phyloP scores from a whole-genome alignment of 1,140 invertebrate genomes.

The Zaprionus taronus region DNA sequence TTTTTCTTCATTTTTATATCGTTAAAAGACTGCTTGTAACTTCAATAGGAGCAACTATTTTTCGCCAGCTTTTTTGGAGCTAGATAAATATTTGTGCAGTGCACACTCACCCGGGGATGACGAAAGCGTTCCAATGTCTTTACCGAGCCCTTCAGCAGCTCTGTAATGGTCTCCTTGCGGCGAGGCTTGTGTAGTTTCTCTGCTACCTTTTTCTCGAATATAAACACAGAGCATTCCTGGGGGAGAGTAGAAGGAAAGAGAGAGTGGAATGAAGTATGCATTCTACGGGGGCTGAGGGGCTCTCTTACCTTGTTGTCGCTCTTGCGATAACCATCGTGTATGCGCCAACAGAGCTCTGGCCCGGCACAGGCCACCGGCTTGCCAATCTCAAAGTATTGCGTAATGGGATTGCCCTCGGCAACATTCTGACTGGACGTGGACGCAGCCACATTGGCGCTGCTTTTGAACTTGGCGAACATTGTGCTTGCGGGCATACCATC shows the following conservation, averaged over 20 bases:
- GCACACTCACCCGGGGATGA: slow-evolving; percentile 91
- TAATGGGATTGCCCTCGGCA: slow-evolving; percentile 93
- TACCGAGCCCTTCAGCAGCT: slow-evolving; percentile 93
- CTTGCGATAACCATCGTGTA: slow-evolving; percentile 95
- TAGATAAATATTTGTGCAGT: slow-evolving; percentile 1
- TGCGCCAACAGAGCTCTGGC: slow-evolving; percentile 96
- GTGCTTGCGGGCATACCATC: slow-evolving; percentile 85
- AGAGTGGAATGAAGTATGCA: neutral
- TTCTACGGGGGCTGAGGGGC: neutral
- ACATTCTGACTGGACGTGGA: slow-evolving; percentile 85
- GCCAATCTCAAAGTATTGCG: slow-evolving; percentile 95
- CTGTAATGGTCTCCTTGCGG: slow-evolving; percentile 95
- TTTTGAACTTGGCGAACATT: slow-evolving; percentile 92
- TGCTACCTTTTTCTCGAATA: slow-evolving; percentile 96
- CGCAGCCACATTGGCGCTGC: slow-evolving; percentile 86
- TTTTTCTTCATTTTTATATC: neutral
- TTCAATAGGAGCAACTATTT: neutral
- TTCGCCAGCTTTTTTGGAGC: neutral
- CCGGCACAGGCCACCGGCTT: slow-evolving; percentile 94
- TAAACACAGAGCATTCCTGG: slow-evolving; percentile 97
- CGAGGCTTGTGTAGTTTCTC: slow-evolving; percentile 98
- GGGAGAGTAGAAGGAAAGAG: slow-evolving; percentile 81
- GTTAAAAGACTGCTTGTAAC: neutral
- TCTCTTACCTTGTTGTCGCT: slow-evolving; percentile 94
- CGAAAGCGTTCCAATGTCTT: slow-evolving; percentile 92